Evolutionary conservation across 2,888 invertebrate genomes (phyloP).

Genomic region (Lampropteryx suffumata): DNA sequence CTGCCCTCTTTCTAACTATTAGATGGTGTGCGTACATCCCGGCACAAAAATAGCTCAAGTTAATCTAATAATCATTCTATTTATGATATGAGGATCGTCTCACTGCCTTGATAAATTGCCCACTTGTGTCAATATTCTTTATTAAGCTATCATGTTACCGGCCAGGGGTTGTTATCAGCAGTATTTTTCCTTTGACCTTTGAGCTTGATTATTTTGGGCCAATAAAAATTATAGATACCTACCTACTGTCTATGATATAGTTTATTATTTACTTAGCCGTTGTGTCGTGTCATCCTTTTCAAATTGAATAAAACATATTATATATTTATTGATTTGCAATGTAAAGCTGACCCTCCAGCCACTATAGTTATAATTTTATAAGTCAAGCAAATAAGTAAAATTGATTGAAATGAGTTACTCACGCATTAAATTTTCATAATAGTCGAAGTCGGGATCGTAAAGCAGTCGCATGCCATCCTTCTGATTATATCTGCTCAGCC

Average conservation of each 20-base stretch:
- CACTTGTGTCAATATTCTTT: constrained; percentile 26
- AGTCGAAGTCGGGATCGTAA: constrained; percentile 96
- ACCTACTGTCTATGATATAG: no score
- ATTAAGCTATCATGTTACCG: constrained; percentile 23
- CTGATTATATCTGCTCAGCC: constrained; percentile 93
- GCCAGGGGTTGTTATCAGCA: constrained; percentile 5
- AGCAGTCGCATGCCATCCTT: constrained; percentile 93
- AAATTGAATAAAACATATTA: no score
- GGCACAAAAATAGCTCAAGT: not conserved
- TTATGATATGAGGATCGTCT: constrained; percentile 27
- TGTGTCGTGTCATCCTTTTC: no score
- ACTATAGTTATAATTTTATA: not conserved
- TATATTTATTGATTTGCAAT: no score
- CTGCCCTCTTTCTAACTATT: no score
- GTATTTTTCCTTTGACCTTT: constrained; percentile 13
- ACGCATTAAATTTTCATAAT: constrained; percentile 97
- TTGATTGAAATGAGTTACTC: constrained; percentile 71
- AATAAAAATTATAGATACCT: no score
- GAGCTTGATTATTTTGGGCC: no score
- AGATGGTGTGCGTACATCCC: not conserved
- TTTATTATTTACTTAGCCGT: no score
- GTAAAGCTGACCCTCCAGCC: no score
- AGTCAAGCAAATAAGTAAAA: not conserved
- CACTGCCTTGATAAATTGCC: constrained; percentile 29
- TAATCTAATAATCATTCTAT: constrained; percentile 39